Evolutionary conservation across 64 coral and sea anemone genomes (phyloP), one percentile per base, ranked within the genome.

Genomic region (Actinia tenebrosa): DNA sequence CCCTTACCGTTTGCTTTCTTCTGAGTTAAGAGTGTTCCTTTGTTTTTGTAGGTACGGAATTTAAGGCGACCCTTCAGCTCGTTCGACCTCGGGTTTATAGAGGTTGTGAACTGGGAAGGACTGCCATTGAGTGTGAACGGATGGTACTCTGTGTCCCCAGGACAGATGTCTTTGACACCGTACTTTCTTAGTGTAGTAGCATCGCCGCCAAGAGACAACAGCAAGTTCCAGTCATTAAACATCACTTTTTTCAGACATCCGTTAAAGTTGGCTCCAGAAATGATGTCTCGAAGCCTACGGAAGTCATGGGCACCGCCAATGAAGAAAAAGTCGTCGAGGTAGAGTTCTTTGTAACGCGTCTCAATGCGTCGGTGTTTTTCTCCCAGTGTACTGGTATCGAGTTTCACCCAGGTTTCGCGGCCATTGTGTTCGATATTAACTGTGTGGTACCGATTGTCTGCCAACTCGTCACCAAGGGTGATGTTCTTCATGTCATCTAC

Each of bases 221-320:
- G 42, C 7, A 85, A n/a, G 11, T 85, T 85, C 16, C 60, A 7
- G 7, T 43, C 23, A 53, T 58, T 59, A 54, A 91, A 86, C 17
- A 5, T 5, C 1, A 87, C 90, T 45, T 80, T 47, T 7, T 79
- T 83, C 7, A 91, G 45, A 19, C 90, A 91, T 2, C 90, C 90
- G 64, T 82, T 82, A 16, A 91, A 91, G 15, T 68, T 26, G 0
- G 85, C 60, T 56, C 86, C 86, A 44, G 90, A 87, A 82, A 82
- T 87, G 9, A 91, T 83, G 10, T 79, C 85, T n/a, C 63, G 56
- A 1, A 91, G 56, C 13, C 22, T 26, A 10, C 52, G 52, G 47
- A 91, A 83, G 61, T 68, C 77, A 23, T 86, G 58, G 27, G 90
- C 85, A 44, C 90, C 90, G 2, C 90, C 90, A 71, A 91, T 53